These are phyloP conservation scores for Aphelinus certus DNA, from an alignment of 1,140 invertebrate genomes.

Conservation along the genomic window DNA sequence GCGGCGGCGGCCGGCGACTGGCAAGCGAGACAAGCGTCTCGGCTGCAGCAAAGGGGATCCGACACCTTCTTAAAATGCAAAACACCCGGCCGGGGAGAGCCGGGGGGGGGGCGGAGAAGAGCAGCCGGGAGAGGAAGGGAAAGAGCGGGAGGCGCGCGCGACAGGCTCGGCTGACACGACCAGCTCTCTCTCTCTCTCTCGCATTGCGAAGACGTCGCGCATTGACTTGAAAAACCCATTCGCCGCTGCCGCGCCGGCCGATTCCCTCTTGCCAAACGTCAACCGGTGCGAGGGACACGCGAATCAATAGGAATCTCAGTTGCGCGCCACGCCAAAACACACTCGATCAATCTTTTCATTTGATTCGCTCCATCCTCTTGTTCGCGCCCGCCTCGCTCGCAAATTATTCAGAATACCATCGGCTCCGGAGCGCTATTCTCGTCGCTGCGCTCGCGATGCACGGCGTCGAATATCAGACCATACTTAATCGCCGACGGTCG, in stretches of 20 bases:
- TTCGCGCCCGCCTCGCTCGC: no score
- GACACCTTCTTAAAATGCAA: slow-evolving; percentile 65
- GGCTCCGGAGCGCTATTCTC: no score
- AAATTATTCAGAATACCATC: no score
- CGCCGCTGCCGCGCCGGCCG: neutral
- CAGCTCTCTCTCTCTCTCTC: slow-evolving; percentile 24
- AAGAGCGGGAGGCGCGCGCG: slow-evolving; percentile 30
- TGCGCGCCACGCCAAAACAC: slow-evolving; percentile 28
- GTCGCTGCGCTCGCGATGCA: no score
- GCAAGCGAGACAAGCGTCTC: slow-evolving; percentile 44
- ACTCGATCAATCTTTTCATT: neutral
- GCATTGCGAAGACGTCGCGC: slow-evolving; percentile 52
- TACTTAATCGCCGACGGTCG: no score
- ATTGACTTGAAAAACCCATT: slow-evolving; percentile 43
- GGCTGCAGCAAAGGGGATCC: slow-evolving; percentile 55
- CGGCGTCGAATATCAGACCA: no score
- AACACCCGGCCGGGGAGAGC: slow-evolving; percentile 52
- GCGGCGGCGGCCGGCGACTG: slow-evolving; percentile 16
- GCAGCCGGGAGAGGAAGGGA: slow-evolving; percentile 15
- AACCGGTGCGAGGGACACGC: neutral
- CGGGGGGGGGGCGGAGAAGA: slow-evolving; percentile 25
- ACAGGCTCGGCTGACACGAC: slow-evolving; percentile 38
- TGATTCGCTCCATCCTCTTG: neutral
- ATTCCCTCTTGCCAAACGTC: slow-evolving; percentile 35
- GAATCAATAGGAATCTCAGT: slow-evolving; percentile 45